These are phyloP conservation scores for Oryzias woworae DNA, from an alignment of 2,113 vertebrate genomes.

Conservation along the genomic window DNA sequence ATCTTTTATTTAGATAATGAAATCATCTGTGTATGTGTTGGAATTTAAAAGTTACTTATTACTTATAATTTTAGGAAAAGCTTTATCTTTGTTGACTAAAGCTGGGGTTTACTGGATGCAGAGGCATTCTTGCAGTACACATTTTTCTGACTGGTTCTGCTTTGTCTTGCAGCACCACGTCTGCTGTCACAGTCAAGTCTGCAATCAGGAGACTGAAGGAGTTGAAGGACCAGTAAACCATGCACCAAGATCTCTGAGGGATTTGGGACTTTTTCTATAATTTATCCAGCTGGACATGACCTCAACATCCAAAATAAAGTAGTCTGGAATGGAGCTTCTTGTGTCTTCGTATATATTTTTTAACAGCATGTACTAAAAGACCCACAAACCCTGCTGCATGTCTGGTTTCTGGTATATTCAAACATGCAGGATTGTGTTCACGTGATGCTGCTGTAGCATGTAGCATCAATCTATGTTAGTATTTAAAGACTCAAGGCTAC, in stretches of 20 bases:
- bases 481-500: too few relatives aligned
- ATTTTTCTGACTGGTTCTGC: neutral
- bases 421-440: too few relatives aligned
- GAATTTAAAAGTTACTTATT: too few relatives aligned
- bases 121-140: neutral
- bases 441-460: too few relatives aligned
- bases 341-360: slow-evolving; percentile 34
- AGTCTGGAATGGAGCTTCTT: slow-evolving; percentile 58
- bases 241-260: slow-evolving; percentile 35
- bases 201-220: slow-evolving; percentile 98
- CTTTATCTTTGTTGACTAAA: too few relatives aligned
- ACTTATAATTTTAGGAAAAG: too few relatives aligned
- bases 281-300: slow-evolving; percentile 56
- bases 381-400: too few relatives aligned
- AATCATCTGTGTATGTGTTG: too few relatives aligned
- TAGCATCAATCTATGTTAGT: too few relatives aligned
- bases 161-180: slow-evolving; percentile 87
- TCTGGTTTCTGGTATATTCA: too few relatives aligned
- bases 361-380: neutral
- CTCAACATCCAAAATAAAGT: slow-evolving; percentile 63
- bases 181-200: slow-evolving; percentile 97
- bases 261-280: slow-evolving; percentile 70
- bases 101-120: too few relatives aligned
- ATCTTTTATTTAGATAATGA: too few relatives aligned
- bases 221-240: slow-evolving; percentile 94